Evolutionary conservation across 2,888 invertebrate genomes (phyloP).

Genomic region (Tetrapedia diversipes): DNA sequence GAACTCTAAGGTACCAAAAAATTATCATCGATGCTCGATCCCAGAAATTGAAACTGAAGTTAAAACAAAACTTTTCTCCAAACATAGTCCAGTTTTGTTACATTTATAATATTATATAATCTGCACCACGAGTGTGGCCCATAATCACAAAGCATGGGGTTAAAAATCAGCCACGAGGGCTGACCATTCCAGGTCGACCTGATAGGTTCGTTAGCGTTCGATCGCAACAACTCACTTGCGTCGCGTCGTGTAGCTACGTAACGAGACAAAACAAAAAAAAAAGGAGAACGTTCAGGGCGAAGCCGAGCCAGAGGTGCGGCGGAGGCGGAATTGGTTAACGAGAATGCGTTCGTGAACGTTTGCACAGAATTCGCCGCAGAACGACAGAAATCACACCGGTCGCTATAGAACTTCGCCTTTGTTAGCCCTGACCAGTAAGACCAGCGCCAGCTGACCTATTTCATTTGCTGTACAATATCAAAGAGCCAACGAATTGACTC

Average conservation of each 20-base stretch:
- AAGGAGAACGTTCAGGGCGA: too few relatives aligned
- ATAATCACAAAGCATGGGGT: too few relatives aligned
- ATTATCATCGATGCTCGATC: too few relatives aligned
- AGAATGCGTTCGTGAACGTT: slow-evolving; percentile 60
- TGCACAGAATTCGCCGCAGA: slow-evolving; percentile 55
- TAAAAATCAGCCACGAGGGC: too few relatives aligned
- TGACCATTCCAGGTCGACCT: too few relatives aligned
- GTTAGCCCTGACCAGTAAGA: slow-evolving; percentile 27
- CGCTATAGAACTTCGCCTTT: slow-evolving; percentile 43
- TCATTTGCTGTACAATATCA: slow-evolving; percentile 69
- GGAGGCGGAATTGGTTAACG: slow-evolving; percentile 28
- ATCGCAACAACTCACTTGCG: background rate
- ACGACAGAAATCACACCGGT: slow-evolving; percentile 62
- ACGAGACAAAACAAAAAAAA: background rate
- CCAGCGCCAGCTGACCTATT: slow-evolving; percentile 47
- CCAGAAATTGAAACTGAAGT: too few relatives aligned
- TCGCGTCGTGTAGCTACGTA: too few relatives aligned
- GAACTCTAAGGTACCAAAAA: too few relatives aligned
- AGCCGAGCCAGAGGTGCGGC: background rate
- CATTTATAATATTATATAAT: too few relatives aligned
- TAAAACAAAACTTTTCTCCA: too few relatives aligned
- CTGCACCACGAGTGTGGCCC: too few relatives aligned
- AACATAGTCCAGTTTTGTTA: too few relatives aligned
- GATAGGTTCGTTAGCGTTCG: background rate
- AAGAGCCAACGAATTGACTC: slow-evolving; percentile 67